Evolutionary conservation across 2,797 vertebrate genomes (phyloP).

Genomic region (Helarctos malayanus): DNA sequence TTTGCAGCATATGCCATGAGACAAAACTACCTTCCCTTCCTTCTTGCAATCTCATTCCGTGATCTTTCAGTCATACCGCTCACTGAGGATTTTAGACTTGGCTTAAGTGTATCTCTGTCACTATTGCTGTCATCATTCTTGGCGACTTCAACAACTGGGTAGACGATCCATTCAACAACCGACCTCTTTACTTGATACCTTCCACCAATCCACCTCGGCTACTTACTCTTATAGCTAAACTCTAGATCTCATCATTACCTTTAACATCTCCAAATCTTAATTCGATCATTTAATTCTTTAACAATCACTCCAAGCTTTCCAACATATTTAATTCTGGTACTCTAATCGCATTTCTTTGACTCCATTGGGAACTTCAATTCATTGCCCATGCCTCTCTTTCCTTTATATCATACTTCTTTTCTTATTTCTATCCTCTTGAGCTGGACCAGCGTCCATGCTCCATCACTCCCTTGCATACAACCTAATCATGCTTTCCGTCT

Average conservation of each 20-base stretch:
- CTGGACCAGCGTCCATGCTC: background rate
- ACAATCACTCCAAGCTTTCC: background rate
- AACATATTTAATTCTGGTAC: background rate
- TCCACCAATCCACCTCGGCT: background rate
- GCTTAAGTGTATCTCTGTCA: background rate
- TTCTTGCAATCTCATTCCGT: background rate
- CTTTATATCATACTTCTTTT: background rate
- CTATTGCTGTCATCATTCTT: background rate
- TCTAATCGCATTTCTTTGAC: background rate
- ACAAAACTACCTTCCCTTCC: background rate
- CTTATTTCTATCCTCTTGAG: background rate
- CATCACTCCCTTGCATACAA: background rate
- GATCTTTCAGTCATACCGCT: background rate
- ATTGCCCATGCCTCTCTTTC: background rate
- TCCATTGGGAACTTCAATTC: background rate
- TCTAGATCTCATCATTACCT: background rate
- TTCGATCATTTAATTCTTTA: background rate
- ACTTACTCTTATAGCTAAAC: constrained; percentile 9
- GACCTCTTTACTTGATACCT: background rate
- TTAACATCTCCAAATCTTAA: background rate
- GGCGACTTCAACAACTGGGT: background rate
- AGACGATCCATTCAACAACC: background rate
- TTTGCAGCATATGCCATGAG: background rate
- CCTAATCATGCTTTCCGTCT: background rate
- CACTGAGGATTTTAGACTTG: background rate